Conservation (phyloP, 2,113 vertebrate species). For the Mirounga angustirostris region DNA sequence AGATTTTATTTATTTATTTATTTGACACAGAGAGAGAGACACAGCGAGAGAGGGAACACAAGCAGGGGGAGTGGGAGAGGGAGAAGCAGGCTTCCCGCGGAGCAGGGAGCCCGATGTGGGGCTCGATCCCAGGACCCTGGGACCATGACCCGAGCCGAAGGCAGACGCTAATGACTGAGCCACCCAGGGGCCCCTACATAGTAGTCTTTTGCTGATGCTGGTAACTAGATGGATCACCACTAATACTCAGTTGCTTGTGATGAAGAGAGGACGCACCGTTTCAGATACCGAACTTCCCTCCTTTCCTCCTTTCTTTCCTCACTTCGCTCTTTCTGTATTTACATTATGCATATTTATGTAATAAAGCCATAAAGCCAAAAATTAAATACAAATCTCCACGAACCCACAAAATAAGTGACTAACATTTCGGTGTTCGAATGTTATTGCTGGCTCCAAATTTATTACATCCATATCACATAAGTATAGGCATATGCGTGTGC, state of each 20-base stretch:
- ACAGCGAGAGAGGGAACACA: no score
- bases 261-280: not conserved
- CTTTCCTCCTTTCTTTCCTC: not conserved
- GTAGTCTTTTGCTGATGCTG: not conserved
- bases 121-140: no score
- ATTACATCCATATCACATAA: not conserved
- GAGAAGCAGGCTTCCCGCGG: no score
- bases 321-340: not conserved
- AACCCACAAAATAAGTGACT: not conserved
- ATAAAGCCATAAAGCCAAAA: conserved; percentile 2
- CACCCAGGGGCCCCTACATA: no score
- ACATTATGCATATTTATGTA: not conserved
- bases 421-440: not conserved
- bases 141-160: no score
- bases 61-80: no score
- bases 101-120: no score
- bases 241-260: not conserved
- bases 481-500: no score
- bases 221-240: not conserved
- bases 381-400: conserved; percentile 6
- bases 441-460: not conserved
- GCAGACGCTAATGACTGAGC: no score
- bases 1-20: no score
- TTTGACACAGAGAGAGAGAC: no score
- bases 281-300: not conserved